Evolutionary conservation across 2,888 invertebrate species (phyloP).

Genomic region (Siphonodentalium dalli): DNA sequence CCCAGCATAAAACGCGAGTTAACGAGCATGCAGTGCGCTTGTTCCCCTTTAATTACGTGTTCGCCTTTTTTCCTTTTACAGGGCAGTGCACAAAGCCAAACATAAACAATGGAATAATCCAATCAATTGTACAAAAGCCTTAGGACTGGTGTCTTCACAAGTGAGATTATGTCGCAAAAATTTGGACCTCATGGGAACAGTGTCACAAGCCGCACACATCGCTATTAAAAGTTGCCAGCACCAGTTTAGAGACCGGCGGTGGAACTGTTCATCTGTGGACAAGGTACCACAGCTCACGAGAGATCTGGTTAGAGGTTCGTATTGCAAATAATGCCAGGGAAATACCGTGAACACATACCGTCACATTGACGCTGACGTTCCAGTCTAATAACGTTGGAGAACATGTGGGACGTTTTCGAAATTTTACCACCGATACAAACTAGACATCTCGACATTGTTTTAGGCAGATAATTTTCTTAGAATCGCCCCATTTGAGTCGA

Average conservation of each 20-base stretch:
- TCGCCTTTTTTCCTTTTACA: slow-evolving; percentile 38
- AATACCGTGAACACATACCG: too few relatives aligned
- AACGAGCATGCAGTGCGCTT: too few relatives aligned
- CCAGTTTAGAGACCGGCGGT: slow-evolving; percentile 77
- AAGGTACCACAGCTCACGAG: slow-evolving; percentile 77
- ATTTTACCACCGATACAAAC: too few relatives aligned
- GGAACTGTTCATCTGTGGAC: slow-evolving; percentile 83
- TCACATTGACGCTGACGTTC: too few relatives aligned
- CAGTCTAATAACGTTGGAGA: too few relatives aligned
- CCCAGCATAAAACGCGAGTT: too few relatives aligned
- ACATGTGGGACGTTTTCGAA: too few relatives aligned
- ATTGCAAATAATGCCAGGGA: too few relatives aligned
- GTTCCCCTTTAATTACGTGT: too few relatives aligned
- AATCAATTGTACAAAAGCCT: slow-evolving; percentile 52
- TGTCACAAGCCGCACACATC: slow-evolving; percentile 76
- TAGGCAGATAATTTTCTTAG: too few relatives aligned
- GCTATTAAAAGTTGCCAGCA: slow-evolving; percentile 74
- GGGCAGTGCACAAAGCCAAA: slow-evolving; percentile 52
- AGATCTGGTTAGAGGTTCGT: slow-evolving; percentile 78
- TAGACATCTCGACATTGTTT: too few relatives aligned
- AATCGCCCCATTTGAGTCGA: too few relatives aligned
- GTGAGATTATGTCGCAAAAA: slow-evolving; percentile 52
- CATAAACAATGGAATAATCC: slow-evolving; percentile 53
- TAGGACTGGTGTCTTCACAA: slow-evolving; percentile 50
- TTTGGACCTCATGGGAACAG: slow-evolving; percentile 73